phyloP scores from a whole-genome alignment of 2,113 vertebrate genomes.

The Microcebus tavaratra region DNA sequence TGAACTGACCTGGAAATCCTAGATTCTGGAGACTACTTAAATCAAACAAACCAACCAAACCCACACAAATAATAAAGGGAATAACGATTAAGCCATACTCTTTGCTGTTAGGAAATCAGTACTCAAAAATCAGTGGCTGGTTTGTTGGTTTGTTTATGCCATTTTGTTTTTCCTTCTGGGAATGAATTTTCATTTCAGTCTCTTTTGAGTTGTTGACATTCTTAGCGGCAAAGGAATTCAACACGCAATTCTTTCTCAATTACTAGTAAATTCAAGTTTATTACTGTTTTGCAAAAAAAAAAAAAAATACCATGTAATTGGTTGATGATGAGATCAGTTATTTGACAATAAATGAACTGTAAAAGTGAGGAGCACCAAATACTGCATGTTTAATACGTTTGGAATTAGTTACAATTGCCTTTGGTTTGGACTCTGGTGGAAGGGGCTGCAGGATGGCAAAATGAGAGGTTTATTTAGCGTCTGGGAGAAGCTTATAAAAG shows the following conservation, averaged over 20 bases:
- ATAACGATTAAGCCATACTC: background rate
- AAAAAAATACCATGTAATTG: slow-evolving; percentile 58
- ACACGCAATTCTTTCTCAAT: slow-evolving; percentile 40
- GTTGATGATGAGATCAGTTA: slow-evolving; percentile 75
- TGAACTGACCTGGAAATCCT: background rate
- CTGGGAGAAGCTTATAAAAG: slow-evolving; percentile 87
- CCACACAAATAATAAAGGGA: background rate
- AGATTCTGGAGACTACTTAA: background rate
- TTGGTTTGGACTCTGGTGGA: slow-evolving; percentile 55
- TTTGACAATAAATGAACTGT: slow-evolving; percentile 61
- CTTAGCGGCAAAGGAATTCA: slow-evolving; percentile 43
- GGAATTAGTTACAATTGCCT: slow-evolving; percentile 68
- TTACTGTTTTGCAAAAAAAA: slow-evolving; percentile 63
- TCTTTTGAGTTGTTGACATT: slow-evolving; percentile 19
- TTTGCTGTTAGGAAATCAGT: background rate
- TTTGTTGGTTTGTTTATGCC: background rate
- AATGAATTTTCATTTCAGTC: slow-evolving; percentile 54
- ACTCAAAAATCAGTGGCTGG: background rate
- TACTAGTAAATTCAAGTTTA: slow-evolving; percentile 66
- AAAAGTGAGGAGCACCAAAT: slow-evolving; percentile 59
- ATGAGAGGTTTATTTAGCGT: slow-evolving; percentile 93
- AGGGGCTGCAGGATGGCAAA: slow-evolving; percentile 76
- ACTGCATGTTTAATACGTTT: slow-evolving; percentile 65
- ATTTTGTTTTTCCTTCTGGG: slow-evolving; percentile 55
- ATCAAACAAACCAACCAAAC: background rate